These are phyloP conservation scores for Drosophila prolongata DNA, from an alignment of 2,888 invertebrate species.

Conservation along the genomic window DNA sequence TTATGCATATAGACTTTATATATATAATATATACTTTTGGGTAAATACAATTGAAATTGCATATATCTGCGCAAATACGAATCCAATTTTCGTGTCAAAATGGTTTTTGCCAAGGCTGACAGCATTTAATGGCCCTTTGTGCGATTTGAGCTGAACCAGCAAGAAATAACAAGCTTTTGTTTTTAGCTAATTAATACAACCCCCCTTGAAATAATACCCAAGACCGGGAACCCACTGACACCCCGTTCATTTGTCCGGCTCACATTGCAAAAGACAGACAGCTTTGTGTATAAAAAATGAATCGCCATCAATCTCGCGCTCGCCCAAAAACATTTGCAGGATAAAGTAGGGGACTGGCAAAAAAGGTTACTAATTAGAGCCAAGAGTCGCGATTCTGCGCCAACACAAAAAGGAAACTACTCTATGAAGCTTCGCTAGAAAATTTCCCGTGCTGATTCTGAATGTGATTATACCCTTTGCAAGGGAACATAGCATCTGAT, in stretches of 20 bases:
- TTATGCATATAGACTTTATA: conserved; percentile 15
- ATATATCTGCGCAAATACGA: conserved; percentile 16
- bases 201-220: conserved; percentile 18
- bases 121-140: conserved; percentile 30
- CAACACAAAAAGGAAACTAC: conserved; percentile 8
- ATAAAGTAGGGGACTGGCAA: conserved; percentile 14
- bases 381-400: conserved; percentile 32
- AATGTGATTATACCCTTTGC: conserved; percentile 9
- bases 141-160: conserved; percentile 27
- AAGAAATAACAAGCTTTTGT: conserved; percentile 26
- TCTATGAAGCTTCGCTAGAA: not conserved
- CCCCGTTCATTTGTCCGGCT: conserved; percentile 64
- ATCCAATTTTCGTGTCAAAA: conserved; percentile 20
- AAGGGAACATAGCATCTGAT: conserved; percentile 40
- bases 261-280: conserved; percentile 52
- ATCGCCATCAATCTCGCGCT: conserved; percentile 67
- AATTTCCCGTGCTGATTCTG: conserved; percentile 3
- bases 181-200: conserved; percentile 40
- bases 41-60: conserved; percentile 19
- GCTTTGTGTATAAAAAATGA: conserved; percentile 60
- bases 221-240: conserved; percentile 8
- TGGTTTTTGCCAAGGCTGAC: conserved; percentile 9
- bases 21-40: conserved; percentile 5
- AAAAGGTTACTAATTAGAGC: conserved; percentile 70
- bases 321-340: conserved; percentile 44